Conservation (phyloP, 2,113 vertebrate species). For the Melanerpes aurifrons region DNA sequence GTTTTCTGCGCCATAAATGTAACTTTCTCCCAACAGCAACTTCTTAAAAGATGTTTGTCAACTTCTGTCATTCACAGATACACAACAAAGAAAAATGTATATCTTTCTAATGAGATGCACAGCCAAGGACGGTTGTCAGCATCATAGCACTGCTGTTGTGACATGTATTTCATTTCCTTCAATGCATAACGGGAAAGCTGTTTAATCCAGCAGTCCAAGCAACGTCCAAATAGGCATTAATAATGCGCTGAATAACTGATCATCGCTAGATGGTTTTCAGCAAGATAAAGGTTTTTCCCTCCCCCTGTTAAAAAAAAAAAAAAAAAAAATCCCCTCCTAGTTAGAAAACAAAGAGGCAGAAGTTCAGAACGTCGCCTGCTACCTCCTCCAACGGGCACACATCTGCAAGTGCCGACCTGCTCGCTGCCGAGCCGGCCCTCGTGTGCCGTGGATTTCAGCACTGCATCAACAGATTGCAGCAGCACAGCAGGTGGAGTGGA, state of each 20-base stretch:
- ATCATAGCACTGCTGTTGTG: conserved; percentile 78
- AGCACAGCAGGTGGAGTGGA: conserved; percentile 29
- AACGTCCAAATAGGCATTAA: conserved; percentile 77
- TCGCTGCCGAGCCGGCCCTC: background rate
- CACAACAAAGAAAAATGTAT: conserved; percentile 74
- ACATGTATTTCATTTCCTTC: conserved; percentile 80
- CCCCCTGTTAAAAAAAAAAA: conserved; percentile 37
- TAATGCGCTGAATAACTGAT: conserved; percentile 71
- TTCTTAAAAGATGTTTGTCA: conserved; percentile 77
- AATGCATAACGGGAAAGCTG: conserved; percentile 76
- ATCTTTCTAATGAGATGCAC: conserved; percentile 79
- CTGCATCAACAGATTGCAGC: conserved; percentile 11
- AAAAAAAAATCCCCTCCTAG: conserved; percentile 35
- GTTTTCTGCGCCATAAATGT: background rate
- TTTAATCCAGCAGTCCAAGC: conserved; percentile 80
- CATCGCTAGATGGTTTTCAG: conserved; percentile 71
- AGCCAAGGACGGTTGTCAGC: conserved; percentile 79
- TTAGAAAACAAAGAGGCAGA: conserved; percentile 9
- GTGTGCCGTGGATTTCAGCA: background rate
- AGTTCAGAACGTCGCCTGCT: background rate
- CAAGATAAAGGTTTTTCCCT: conserved; percentile 46
- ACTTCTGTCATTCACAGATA: conserved; percentile 77
- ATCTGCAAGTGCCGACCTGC: conserved; percentile 32
- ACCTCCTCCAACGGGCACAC: background rate
- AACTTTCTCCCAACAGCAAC: conserved; percentile 68